A percentile compares a stretch with the other conserved stretches of the same genome.
These are phyloP conservation scores for Morphnarchus princeps DNA, from an alignment of 2,113 vertebrate genomes.

Conservation along the genomic window DNA sequence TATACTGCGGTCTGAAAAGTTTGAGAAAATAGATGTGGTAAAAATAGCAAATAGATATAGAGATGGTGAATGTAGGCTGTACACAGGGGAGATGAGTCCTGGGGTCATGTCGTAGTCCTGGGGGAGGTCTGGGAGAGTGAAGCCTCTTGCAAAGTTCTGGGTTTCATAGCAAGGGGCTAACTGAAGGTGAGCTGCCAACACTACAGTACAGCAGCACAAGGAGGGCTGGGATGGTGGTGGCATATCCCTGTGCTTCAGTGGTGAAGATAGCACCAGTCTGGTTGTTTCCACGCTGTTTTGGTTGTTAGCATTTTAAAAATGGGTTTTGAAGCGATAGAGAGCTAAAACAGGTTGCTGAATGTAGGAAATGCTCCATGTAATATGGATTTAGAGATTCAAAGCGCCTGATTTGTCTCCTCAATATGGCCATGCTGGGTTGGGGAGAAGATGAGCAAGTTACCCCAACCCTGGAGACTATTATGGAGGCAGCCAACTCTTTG, in stretches of 20 bases:
- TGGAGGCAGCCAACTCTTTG: not conserved
- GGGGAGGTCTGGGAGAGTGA: not conserved
- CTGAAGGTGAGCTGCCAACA: not conserved
- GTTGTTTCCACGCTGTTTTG: rapidly evolving
- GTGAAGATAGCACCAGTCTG: rapidly evolving
- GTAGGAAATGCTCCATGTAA: not conserved
- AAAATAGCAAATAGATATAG: not conserved
- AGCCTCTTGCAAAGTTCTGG: not conserved
- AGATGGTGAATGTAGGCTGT: not conserved
- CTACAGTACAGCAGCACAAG: rapidly evolving
- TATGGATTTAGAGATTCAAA: not conserved
- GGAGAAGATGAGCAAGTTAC: not conserved
- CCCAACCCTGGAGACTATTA: not conserved
- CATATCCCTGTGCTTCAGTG: rapidly evolving
- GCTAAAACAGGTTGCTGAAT: not conserved
- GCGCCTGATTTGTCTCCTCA: not conserved
- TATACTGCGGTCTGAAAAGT: rapidly evolving
- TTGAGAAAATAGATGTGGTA: not conserved
- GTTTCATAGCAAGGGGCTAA: not conserved
- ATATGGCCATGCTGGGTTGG: rapidly evolving
- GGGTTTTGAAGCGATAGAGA: not conserved
- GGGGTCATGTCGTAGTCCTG: not conserved
- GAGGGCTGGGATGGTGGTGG: not conserved
- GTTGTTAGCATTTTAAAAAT: not conserved
- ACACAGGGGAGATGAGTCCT: not conserved